Evolutionary conservation across 2,797 vertebrate species (phyloP), one percentile per base, ranked within the genome.

Genomic region (Pteronotus mesoamericanus): DNA sequence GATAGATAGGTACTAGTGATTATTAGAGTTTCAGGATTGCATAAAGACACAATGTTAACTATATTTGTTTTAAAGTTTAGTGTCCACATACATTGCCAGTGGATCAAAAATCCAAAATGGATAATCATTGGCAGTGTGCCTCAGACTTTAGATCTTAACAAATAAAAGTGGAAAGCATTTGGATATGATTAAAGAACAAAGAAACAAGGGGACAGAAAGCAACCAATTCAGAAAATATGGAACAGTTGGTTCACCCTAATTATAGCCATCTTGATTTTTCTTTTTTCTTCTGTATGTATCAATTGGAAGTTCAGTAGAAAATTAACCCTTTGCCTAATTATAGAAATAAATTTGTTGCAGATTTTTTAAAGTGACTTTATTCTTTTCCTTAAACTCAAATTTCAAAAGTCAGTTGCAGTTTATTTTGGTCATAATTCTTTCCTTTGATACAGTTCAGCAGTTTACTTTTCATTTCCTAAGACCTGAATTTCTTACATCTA

Each of bases 161-260:
- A 89, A 22, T 82, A 46, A 93, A 94, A 96, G 95, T 94, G 51
- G 96, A 77, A 93, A 97, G 89, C 95, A 97, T 11, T 8, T 98
- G 97, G 79, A n/a, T 87, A 29, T 91, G 84, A 97, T 98, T 97
- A 97, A 97, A 97, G 87, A 98, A 97, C 86, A 97, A 97, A 98
- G 94, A 92, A 95, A 82, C 19, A 55, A 89, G 78, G 85, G 51
- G 44, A 74, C 82, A 77, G 89, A 88, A 72, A 97, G 84, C 75
- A 98, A 93, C 92, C 94, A 97, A 71, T 97, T 93, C 84, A 96
- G 91, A 97, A 97, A 98, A 97, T 92, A 96, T 94, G 66, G 26
- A 98, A 97, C 91, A 98, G 48, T 97, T 97, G 85, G 29, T 87
- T 92, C 78, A 29, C 95, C 7, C 0, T 98, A 97, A 97, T 98